Conservation (phyloP, 2,888 invertebrate species). For the Sinelater perroti region DNA sequence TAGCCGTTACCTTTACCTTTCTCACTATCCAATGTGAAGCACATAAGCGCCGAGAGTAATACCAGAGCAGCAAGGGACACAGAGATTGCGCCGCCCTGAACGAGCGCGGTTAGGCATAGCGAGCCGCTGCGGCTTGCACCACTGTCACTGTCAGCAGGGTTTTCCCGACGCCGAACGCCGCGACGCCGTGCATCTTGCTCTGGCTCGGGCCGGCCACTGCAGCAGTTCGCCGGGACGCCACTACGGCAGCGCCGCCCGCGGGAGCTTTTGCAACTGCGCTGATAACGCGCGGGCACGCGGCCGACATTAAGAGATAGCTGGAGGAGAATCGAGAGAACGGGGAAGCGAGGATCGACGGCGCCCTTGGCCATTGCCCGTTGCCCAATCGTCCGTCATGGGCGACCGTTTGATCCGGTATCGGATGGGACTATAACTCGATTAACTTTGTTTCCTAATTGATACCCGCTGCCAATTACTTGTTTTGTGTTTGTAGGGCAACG, state of each 20-base stretch:
- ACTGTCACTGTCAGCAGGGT: slow-evolving; percentile 47
- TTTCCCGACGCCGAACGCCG: slow-evolving; percentile 47
- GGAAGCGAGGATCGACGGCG: too few species aligned
- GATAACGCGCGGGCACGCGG: slow-evolving; percentile 30
- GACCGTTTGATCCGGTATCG: too few species aligned
- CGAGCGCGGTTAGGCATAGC: slow-evolving; percentile 48
- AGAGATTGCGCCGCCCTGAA: slow-evolving; percentile 30
- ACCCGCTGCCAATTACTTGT: too few species aligned
- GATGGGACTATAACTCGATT: too few species aligned
- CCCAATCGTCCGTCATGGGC: too few species aligned
- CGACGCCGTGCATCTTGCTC: slow-evolving; percentile 54
- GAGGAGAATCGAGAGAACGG: too few species aligned
- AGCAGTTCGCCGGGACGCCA: slow-evolving; percentile 59
- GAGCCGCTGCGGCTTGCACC: slow-evolving; percentile 45
- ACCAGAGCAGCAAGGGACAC: slow-evolving; percentile 37
- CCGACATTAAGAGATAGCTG: slow-evolving; percentile 23
- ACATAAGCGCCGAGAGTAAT: slow-evolving; percentile 35
- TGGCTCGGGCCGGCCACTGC: slow-evolving; percentile 58
- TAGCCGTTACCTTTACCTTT: slow-evolving; percentile 40
- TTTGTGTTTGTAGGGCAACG: too few species aligned
- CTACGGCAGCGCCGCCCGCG: slow-evolving; percentile 56
- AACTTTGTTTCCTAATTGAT: too few species aligned
- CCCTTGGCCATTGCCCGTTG: slow-evolving; percentile 12
- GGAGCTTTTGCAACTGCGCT: slow-evolving; percentile 47
- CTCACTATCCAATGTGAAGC: slow-evolving; percentile 39